Evolutionary conservation across 30 jellyfish, hydroid and myxozoan species (phyloP).

Genomic region (Aurelia sp.): DNA sequence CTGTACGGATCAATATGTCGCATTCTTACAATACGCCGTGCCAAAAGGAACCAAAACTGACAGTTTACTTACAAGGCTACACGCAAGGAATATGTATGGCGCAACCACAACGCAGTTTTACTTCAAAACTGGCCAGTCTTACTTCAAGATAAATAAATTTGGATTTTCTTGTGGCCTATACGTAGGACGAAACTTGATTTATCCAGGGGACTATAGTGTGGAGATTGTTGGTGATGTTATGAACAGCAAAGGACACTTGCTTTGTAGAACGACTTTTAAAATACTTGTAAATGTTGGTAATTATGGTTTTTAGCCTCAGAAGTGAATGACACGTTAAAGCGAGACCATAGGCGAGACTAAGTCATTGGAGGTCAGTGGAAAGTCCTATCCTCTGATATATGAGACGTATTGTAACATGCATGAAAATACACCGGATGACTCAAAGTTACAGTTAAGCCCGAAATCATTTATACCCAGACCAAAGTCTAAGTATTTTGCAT

Average conservation of each 20-base stretch:
- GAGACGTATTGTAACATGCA: no score
- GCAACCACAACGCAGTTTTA: constrained; percentile 69
- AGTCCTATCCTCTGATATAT: no score
- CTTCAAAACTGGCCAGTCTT: constrained; percentile 67
- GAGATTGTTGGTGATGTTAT: constrained; percentile 73
- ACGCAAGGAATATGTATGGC: constrained; percentile 26
- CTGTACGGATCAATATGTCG: constrained; percentile 57
- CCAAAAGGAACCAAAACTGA: constrained; percentile 58
- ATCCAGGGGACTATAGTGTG: constrained; percentile 76
- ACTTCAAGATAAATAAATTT: constrained; percentile 56
- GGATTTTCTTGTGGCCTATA: constrained; percentile 52
- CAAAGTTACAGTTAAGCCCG: no score
- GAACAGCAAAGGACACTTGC: constrained; percentile 53
- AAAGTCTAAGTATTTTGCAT: no score
- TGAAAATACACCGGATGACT: no score
- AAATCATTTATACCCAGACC: no score
- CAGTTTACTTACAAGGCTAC: constrained; percentile 39
- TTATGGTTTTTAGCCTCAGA: constrained; percentile 51
- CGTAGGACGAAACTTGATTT: constrained; percentile 41
- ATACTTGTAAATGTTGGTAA: constrained; percentile 73
- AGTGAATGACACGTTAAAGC: no score
- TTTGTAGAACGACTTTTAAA: constrained; percentile 85
- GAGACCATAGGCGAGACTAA: no score
- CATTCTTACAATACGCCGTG: constrained; percentile 55
- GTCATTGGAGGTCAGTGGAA: no score